Conservation (phyloP, 2,113 vertebrate species). For the Oreotragus oreotragus region DNA sequence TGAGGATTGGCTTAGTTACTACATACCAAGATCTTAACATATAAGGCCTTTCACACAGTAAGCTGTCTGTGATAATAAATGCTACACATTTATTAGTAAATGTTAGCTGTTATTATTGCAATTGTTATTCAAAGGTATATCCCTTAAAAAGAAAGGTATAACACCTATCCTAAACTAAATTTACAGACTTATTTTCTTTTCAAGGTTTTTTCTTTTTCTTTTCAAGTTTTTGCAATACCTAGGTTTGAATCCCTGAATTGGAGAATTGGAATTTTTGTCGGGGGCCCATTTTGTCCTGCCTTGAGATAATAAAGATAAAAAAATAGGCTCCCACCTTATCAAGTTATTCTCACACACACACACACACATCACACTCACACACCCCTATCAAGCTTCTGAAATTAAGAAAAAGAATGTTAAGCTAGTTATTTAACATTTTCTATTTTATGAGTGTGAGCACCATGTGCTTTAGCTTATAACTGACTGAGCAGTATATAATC, state of each 20-base stretch:
- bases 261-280: not conserved
- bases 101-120: not conserved
- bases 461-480: not conserved
- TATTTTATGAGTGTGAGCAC: not conserved
- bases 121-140: not conserved
- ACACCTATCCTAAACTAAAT: not conserved
- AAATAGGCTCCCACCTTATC: not conserved
- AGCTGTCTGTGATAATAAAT: not conserved
- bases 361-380: not conserved
- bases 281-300: not conserved
- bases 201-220: not conserved
- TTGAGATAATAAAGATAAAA: not conserved
- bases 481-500: not conserved
- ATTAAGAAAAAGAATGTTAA: not conserved
- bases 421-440: not conserved
- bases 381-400: not conserved
- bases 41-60: not conserved
- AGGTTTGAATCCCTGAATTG: not conserved
- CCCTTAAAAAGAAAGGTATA: not conserved
- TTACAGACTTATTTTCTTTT: not conserved
- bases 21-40: not conserved
- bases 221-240: not conserved
- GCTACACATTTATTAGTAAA: not conserved
- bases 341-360: not conserved
- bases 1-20: not conserved